Evolutionary conservation across 1,140 invertebrate species (phyloP).

Genomic region (Goniozus legneri): DNA sequence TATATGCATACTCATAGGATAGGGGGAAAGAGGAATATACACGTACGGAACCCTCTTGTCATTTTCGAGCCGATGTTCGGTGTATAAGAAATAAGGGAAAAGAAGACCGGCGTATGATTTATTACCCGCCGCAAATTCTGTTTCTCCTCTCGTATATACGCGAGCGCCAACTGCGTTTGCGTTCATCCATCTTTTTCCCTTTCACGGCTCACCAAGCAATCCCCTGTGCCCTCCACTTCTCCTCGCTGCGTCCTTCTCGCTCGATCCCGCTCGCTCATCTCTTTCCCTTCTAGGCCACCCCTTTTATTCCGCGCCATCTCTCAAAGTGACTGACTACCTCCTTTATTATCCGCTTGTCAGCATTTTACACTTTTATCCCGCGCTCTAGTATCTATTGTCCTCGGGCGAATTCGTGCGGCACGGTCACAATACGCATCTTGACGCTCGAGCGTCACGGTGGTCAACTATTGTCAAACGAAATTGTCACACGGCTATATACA

Average conservation of each 20-base stretch:
- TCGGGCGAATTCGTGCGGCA: constrained; percentile 25
- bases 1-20: too few relatives aligned
- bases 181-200: constrained; percentile 56
- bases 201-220: constrained; percentile 48
- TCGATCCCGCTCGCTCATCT: constrained; percentile 1
- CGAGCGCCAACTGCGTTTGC: constrained; percentile 49
- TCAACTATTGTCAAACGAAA: too few relatives aligned
- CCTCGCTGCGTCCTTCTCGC: not conserved
- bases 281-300: constrained; percentile 21
- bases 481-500: too few relatives aligned
- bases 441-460: not conserved
- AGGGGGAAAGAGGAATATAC: not conserved
- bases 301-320: constrained; percentile 51
- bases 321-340: constrained; percentile 56
- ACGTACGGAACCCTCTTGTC: constrained; percentile 10
- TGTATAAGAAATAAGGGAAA: constrained; percentile 30
- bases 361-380: constrained; percentile 55
- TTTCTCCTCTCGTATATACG: constrained; percentile 49
- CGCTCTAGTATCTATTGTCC: constrained; percentile 33
- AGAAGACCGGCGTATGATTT: constrained; percentile 48
- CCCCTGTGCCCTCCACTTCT: constrained; percentile 1
- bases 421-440: constrained; percentile 21
- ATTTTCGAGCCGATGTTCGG: constrained; percentile 10
- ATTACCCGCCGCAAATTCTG: constrained; percentile 53
- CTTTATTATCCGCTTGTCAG: constrained; percentile 57